phyloP scores from a whole-genome alignment of 2,797 vertebrate genomes.

The Enteromius mattozi region DNA sequence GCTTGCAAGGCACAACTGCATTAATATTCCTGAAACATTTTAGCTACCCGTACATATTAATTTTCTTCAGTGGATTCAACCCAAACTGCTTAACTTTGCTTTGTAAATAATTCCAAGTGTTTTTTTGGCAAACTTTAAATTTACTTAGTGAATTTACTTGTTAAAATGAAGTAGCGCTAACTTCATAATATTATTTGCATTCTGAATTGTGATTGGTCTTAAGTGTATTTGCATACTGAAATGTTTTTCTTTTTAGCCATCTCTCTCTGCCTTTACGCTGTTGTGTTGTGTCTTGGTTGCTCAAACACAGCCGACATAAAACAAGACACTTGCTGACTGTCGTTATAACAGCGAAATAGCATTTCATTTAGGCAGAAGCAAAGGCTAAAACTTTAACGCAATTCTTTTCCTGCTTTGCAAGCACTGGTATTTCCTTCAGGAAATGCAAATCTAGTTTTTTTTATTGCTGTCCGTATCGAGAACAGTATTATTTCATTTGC shows the following conservation, averaged over 20 bases:
- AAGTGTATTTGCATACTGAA: not conserved
- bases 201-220: not conserved
- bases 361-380: conserved; percentile 5
- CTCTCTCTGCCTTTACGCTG: not conserved
- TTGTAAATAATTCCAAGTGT: not conserved
- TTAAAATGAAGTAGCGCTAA: not conserved
- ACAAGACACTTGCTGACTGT: conserved; percentile 13
- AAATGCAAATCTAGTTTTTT: conserved; percentile 43
- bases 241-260: conserved; percentile 14
- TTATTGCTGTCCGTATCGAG: conserved; percentile 59
- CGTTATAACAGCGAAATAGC: not conserved
- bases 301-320: not conserved
- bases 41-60: not conserved
- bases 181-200: not conserved
- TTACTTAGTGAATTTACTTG: conserved; percentile 3
- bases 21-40: conserved; percentile 1
- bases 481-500: conserved; percentile 61
- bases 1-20: not conserved
- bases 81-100: not conserved
- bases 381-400: conserved; percentile 30
- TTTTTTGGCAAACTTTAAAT: not conserved
- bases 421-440: conserved; percentile 35
- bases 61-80: not conserved
- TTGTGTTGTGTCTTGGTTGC: conserved; percentile 2
- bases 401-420: conserved; percentile 32